Base-by-base conservation (phyloP, 2,797 vertebrate species). In the Botia almorhae region DNA sequence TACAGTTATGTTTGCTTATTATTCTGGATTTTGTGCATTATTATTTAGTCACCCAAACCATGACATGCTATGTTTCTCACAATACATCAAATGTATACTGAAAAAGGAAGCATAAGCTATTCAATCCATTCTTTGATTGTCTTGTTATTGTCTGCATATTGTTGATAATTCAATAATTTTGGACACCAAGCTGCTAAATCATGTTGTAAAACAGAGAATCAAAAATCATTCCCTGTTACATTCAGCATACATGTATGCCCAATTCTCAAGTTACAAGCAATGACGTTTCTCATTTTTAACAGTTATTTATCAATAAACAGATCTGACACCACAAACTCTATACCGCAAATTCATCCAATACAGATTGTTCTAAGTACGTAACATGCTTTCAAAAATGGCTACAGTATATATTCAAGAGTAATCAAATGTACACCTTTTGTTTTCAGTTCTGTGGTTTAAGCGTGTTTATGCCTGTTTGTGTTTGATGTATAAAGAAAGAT, bases 181-280 rank as follows among this genome's bases (percentile, higher is more conserved):
- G 61, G 78, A 55, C 55, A 63, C 69, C 36, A 81, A 82, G 83
- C 83, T 85, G 85, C 85, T 87, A 77, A 70, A 77, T 77, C 69
- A 64, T 81, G 81, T 81, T 83, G 67, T 82, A 67, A 81, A 68
- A 50, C 58, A 75, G 56, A 70, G 69, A 64, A 70, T 71, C 79
- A 55, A 70, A 74, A 73, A 83, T 64, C 85, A 84, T 86, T 86
- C 85, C 85, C 82, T 81, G 74, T 80, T 75, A 64, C 77, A 61
- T 81, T 73, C 4, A 39, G 11, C 63, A 65, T 12, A 65, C 53
- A 56, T 69, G 39, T 68, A 33, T 67, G 65, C 76, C 56, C 55
- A 78, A 76, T 81, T 76, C 70, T 74, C 63, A 76, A 83, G 76
- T n/a, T 79, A 69, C 46, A 36, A 80, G 71, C 65, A 70, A 65